Conservation (phyloP, 2,113 vertebrate genomes). For the Crotalus helleri region DNA sequence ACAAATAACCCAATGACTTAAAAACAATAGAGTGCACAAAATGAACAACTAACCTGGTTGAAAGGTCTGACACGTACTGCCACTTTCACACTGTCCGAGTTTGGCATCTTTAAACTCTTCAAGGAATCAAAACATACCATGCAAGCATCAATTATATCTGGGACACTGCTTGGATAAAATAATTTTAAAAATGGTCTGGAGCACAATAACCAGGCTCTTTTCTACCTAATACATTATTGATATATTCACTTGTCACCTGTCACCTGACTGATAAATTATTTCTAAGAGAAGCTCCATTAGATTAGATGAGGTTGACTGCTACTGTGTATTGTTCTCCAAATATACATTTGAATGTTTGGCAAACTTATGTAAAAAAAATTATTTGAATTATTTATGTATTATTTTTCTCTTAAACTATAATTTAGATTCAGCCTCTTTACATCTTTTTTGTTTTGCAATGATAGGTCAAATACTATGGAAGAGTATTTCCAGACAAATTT, state of each 20-base stretch:
- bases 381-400: constrained; percentile 30
- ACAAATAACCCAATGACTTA: not conserved
- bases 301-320: constrained; percentile 30
- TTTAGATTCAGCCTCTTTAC: constrained; percentile 6
- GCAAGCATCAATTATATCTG: constrained; percentile 8
- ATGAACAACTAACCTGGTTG: constrained; percentile 76
- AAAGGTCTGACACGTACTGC: constrained; percentile 78
- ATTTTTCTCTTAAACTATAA: constrained; percentile 29
- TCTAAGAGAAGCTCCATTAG: constrained; percentile 36
- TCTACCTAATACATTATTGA: constrained; percentile 48
- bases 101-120: constrained; percentile 50
- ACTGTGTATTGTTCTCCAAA: constrained; percentile 34
- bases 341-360: constrained; percentile 40
- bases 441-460: constrained; percentile 32
- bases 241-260: constrained; percentile 38
- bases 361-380: constrained; percentile 52
- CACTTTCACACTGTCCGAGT: constrained; percentile 76
- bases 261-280: constrained; percentile 58
- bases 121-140: constrained; percentile 21
- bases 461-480: constrained; percentile 25
- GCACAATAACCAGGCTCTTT: not conserved
- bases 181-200: not conserved
- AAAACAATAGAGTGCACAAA: not conserved
- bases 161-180: not conserved
- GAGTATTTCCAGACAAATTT: constrained; percentile 31